phyloP scores from a whole-genome alignment of 2,113 vertebrate species.

The Oryzias curvinotus region DNA sequence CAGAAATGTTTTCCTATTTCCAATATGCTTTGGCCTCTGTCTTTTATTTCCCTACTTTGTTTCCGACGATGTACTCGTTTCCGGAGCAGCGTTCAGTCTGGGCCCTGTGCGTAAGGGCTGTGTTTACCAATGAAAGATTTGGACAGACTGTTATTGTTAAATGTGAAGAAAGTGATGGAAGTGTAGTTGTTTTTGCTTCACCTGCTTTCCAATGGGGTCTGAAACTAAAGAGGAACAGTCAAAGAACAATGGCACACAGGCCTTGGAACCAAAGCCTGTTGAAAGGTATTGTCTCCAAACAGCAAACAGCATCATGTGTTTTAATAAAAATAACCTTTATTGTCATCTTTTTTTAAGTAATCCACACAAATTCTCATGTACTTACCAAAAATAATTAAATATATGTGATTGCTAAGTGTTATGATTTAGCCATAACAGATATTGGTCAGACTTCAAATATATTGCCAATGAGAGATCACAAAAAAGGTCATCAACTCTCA shows the following conservation, averaged over 20 bases:
- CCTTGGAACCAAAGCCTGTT: constrained; percentile 60
- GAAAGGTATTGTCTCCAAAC: constrained; percentile 58
- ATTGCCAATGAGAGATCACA: constrained; percentile 4
- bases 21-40: constrained; percentile 55
- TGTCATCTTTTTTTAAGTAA: constrained; percentile 30
- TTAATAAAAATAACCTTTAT: constrained; percentile 40
- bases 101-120: constrained; percentile 32
- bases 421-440: constrained; percentile 21
- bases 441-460: constrained; percentile 19
- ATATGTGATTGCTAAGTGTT: constrained; percentile 30
- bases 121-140: constrained; percentile 65
- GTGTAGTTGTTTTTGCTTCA: constrained; percentile 58
- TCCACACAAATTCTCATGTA: constrained; percentile 16
- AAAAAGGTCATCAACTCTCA: constrained; percentile 6
- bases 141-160: constrained; percentile 60
- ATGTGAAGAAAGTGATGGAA: constrained; percentile 60
- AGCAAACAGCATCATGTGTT: constrained; percentile 33
- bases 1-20: constrained; percentile 70
- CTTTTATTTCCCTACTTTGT: constrained; percentile 61
- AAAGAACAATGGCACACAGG: constrained; percentile 57
- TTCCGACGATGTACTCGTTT: constrained; percentile 67
- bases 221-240: constrained; percentile 33
- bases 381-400: constrained; percentile 31
- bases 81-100: constrained; percentile 44
- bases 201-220: constrained; percentile 67